phyloP scores from a whole-genome alignment of 2,113 vertebrate genomes.

The Cyprinus carpio region DNA sequence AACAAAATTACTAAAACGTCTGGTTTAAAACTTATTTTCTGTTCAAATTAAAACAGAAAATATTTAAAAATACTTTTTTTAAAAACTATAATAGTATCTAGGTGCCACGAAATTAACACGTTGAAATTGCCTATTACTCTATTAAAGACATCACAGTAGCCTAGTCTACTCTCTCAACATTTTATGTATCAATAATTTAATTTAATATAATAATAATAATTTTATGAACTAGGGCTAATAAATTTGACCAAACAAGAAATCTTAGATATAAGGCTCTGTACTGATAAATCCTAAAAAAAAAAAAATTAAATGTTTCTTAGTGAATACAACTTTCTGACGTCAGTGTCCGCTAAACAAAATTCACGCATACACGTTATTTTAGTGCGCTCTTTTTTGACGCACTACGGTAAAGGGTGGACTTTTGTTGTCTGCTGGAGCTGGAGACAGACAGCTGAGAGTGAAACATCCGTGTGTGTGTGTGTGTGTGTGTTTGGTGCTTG shows the following conservation, averaged over 20 bases:
- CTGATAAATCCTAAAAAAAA: no score
- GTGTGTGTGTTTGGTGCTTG: constrained; percentile 43
- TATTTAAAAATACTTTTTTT: no score
- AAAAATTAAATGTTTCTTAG: neutral
- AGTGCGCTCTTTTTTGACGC: neutral
- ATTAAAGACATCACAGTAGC: neutral
- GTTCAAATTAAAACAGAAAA: no score
- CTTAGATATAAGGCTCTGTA: neutral
- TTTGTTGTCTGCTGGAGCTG: constrained; percentile 57
- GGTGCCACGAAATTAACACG: no score
- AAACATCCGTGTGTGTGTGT: constrained; percentile 41
- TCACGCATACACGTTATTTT: neutral
- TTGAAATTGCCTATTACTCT: no score
- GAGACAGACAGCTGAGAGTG: constrained; percentile 64
- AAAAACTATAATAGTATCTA: no score
- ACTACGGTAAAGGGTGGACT: constrained; percentile 66
- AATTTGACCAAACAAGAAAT: neutral
- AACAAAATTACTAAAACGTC: no score
- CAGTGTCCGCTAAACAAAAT: neutral
- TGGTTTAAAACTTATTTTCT: no score
- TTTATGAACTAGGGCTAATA: neutral
- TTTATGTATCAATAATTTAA: neutral
- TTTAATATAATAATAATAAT: no score
- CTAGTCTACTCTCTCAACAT: neutral
- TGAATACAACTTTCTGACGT: neutral